These are phyloP conservation scores for Furcula furcula DNA, from an alignment of 2,888 invertebrate species.

Conservation along the genomic window DNA sequence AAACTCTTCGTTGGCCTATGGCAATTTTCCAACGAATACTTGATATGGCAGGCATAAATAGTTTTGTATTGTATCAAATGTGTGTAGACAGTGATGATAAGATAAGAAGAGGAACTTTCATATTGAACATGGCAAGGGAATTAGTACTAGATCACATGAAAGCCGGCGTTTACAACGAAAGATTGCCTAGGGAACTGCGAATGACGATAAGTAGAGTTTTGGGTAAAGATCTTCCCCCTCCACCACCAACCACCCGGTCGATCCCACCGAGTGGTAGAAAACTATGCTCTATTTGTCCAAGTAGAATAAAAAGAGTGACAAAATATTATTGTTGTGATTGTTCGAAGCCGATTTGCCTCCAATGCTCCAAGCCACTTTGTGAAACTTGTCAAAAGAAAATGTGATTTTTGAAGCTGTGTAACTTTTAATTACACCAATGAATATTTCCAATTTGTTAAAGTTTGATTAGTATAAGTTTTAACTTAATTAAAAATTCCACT, in stretches of 20 bases:
- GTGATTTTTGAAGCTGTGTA: too few relatives aligned
- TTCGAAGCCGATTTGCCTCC: not conserved
- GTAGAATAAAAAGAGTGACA: not conserved
- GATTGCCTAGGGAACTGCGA: not conserved
- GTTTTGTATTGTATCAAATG: not conserved
- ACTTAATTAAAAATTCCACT: too few relatives aligned
- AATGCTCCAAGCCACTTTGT: conserved; percentile 8
- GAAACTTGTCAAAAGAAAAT: too few relatives aligned
- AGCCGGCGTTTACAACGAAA: not conserved
- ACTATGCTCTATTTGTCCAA: not conserved
- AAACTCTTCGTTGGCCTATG: not conserved
- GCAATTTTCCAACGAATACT: not conserved
- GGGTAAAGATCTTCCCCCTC: conserved; percentile 1
- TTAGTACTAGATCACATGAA: not conserved
- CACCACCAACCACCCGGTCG: not conserved
- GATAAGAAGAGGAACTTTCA: not conserved
- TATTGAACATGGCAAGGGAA: not conserved
- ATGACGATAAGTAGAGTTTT: conserved; percentile 1
- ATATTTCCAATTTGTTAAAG: too few relatives aligned
- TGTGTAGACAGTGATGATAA: not conserved
- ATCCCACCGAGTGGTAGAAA: not conserved
- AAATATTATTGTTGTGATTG: not conserved
- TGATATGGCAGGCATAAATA: not conserved
- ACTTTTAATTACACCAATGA: too few relatives aligned
- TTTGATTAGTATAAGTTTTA: too few relatives aligned